A percentile compares a stretch with the other conserved stretches of the same genome.
These are phyloP conservation scores for Brenthis ino DNA, from an alignment of 2,888 invertebrate genomes.

Conservation along the genomic window DNA sequence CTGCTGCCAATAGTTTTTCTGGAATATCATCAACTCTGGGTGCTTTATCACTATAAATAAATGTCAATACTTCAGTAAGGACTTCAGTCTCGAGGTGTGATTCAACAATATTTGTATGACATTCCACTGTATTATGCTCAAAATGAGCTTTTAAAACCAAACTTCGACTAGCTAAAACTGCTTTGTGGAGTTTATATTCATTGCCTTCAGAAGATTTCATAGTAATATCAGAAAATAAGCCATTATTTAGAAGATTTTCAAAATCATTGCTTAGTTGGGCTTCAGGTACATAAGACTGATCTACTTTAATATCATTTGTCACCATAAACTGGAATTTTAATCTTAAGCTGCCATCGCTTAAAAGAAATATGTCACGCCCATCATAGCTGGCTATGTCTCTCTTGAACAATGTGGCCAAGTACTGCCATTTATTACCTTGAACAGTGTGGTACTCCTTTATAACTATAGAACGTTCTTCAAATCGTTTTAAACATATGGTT, in stretches of 20 bases:
- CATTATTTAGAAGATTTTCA: slow-evolving; percentile 65
- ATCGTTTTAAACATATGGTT: slow-evolving; percentile 68
- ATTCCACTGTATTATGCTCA: slow-evolving; percentile 72
- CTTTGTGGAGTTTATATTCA: slow-evolving; percentile 73
- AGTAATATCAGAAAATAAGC: slow-evolving; percentile 68
- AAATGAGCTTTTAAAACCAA: slow-evolving; percentile 73
- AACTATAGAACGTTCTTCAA: slow-evolving; percentile 70
- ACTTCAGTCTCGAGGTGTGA: slow-evolving; percentile 70
- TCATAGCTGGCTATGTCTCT: slow-evolving; percentile 64
- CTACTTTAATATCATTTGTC: slow-evolving; percentile 68
- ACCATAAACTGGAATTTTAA: slow-evolving; percentile 73
- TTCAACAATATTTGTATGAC: slow-evolving; percentile 66
- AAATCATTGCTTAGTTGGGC: slow-evolving; percentile 69
- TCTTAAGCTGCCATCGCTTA: slow-evolving; percentile 70
- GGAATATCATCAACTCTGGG: slow-evolving; percentile 72
- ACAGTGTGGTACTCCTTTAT: slow-evolving; percentile 72
- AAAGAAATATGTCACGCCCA: slow-evolving; percentile 60
- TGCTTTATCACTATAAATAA: slow-evolving; percentile 73
- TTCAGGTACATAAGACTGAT: slow-evolving; percentile 57
- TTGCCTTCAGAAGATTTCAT: slow-evolving; percentile 68
- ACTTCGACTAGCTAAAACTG: slow-evolving; percentile 70
- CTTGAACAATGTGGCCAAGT: slow-evolving; percentile 68
- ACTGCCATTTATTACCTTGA: slow-evolving; percentile 75
- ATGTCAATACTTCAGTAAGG: slow-evolving; percentile 66
- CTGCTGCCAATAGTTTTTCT: slow-evolving; percentile 70